phyloP scores from a whole-genome alignment of 2,113 vertebrate genomes.

The Trogon surrucura region DNA sequence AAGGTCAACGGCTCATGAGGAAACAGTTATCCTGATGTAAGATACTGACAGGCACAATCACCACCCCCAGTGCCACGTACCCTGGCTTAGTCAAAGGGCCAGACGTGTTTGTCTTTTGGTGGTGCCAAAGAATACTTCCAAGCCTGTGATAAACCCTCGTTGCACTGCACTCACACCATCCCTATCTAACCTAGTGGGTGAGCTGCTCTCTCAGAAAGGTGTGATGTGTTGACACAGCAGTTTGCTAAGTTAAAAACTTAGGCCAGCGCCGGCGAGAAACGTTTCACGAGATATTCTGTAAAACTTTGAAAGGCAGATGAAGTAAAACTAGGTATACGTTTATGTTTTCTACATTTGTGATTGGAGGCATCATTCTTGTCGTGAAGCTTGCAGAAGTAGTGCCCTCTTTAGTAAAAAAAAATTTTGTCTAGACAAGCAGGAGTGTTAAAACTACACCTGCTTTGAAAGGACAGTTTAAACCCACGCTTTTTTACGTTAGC shows the following conservation, averaged over 20 bases:
- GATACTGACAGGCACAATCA: neutral
- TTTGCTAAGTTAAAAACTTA: neutral
- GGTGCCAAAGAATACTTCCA: neutral
- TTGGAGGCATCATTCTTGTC: neutral
- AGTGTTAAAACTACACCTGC: neutral
- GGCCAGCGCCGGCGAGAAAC: neutral
- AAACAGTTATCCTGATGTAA: neutral
- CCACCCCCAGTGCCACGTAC: too few relatives aligned
- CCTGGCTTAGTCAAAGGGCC: neutral
- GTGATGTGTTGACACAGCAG: neutral
- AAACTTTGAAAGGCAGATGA: neutral
- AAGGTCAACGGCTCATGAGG: neutral
- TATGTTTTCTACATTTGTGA: neutral
- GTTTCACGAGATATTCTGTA: neutral
- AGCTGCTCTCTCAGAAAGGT: neutral
- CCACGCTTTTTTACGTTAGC: neutral
- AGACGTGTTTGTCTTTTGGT: neutral
- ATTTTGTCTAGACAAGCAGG: neutral
- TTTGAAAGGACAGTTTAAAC: neutral
- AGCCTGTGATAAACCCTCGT: neutral
- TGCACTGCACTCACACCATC: neutral
- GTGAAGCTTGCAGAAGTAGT: neutral
- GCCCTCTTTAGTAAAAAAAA: neutral
- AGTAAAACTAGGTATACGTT: accelerated
- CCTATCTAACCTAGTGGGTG: too few relatives aligned